Percentiles rank a stretch among this genome's conserved stretches.
phyloP scores from a whole-genome alignment of 2,113 vertebrate species.

The Solenodon paradoxus region DNA sequence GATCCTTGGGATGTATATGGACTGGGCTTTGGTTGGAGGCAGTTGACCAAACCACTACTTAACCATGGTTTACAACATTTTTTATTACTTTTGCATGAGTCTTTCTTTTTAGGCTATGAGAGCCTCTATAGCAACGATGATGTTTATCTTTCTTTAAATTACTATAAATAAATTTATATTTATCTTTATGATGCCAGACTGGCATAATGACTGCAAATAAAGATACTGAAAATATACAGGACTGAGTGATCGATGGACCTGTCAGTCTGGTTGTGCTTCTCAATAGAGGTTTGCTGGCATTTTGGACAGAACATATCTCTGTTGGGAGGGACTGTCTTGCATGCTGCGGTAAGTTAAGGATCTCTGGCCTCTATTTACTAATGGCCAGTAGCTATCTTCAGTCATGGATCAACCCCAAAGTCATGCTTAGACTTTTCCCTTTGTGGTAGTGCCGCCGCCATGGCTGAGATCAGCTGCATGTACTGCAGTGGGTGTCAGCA shows the following conservation, averaged over 20 bases:
- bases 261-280: neutral
- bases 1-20: no score
- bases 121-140: neutral
- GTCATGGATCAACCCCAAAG: neutral
- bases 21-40: no score
- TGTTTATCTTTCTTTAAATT: neutral
- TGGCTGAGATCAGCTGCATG: neutral
- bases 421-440: neutral
- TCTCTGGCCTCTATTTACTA: neutral
- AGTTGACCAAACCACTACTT: no score
- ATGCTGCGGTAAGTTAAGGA: neutral
- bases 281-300: neutral
- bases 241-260: neutral
- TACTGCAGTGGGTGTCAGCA: neutral
- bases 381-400: neutral
- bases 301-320: neutral
- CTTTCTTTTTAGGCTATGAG: neutral
- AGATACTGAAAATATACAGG: neutral
- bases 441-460: neutral
- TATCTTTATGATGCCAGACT: neutral
- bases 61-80: no score
- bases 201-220: neutral
- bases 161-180: neutral
- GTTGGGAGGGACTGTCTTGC: neutral
- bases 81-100: neutral